Percentiles rank a stretch among this genome's conserved stretches.
Conservation (phyloP, 2,888 invertebrate species). For the Therioaphis trifolii region DNA sequence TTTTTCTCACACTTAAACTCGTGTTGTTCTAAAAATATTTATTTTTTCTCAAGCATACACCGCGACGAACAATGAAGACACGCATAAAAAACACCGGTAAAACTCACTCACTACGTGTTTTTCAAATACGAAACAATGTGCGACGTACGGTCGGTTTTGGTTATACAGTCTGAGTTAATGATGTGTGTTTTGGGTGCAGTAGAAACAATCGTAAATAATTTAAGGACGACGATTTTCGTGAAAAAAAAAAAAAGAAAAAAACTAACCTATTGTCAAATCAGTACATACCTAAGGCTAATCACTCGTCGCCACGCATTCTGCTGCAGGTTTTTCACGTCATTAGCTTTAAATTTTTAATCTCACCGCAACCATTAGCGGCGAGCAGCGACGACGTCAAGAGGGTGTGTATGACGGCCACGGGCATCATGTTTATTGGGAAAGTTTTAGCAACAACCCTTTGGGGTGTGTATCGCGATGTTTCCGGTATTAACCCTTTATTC, state of each 20-base stretch:
- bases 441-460: constrained; percentile 52
- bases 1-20: no score
- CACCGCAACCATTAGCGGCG: constrained; percentile 40
- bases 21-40: no score
- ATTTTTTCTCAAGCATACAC: no score
- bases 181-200: not conserved
- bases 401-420: constrained; percentile 26
- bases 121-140: not conserved
- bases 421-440: constrained; percentile 54
- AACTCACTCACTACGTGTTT: not conserved
- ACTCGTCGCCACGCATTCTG: not conserved
- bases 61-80: no score
- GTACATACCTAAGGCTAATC: not conserved
- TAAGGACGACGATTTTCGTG: not conserved
- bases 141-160: no score
- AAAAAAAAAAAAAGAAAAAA: not conserved
- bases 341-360: constrained; percentile 48
- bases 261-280: not conserved
- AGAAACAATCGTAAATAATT: constrained; percentile 39
- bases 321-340: not conserved
- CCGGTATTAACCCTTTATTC: constrained; percentile 43
- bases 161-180: not conserved
- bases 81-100: no score
- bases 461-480: constrained; percentile 40
- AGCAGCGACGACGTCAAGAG: not conserved